Evolutionary conservation across 2,888 invertebrate genomes (phyloP).

Genomic region (Smittia aterrima): DNA sequence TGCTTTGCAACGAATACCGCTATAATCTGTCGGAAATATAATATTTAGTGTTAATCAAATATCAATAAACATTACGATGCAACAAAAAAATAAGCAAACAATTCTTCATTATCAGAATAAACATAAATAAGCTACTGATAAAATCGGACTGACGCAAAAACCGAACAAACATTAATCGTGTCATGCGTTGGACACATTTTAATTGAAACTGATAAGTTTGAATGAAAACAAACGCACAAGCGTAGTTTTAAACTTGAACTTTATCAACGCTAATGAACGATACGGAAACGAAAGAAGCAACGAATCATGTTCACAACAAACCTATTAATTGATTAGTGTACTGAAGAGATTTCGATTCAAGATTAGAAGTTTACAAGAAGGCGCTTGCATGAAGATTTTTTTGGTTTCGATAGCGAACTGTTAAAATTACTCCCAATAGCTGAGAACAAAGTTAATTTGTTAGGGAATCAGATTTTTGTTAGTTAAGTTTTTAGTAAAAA

Average conservation of each 20-base stretch:
- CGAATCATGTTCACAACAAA: conserved; percentile 8
- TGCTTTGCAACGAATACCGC: conserved; percentile 77
- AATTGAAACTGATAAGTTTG: no score
- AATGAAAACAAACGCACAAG: no score
- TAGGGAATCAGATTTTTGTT: background rate
- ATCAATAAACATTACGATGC: background rate
- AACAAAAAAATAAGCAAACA: background rate
- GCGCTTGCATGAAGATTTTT: conserved; percentile 97
- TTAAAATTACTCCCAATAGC: conserved; percentile 71
- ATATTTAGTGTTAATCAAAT: conserved; percentile 39
- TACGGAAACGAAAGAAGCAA: background rate
- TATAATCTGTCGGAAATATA: conserved; percentile 64
- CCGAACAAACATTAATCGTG: no score
- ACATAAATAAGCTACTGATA: no score
- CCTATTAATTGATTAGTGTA: background rate
- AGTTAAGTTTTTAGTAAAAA: background rate
- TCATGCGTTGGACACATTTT: no score
- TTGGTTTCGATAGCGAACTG: conserved; percentile 96
- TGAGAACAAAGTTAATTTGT: background rate
- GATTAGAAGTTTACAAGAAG: conserved; percentile 73
- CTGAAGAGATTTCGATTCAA: background rate
- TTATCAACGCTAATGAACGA: background rate
- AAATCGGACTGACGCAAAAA: no score
- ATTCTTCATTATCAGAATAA: no score
- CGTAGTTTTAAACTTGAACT: no score